Evolutionary conservation across 2,888 invertebrate genomes (phyloP), one percentile per base, ranked within the genome.

Genomic region (Patella depressa): DNA sequence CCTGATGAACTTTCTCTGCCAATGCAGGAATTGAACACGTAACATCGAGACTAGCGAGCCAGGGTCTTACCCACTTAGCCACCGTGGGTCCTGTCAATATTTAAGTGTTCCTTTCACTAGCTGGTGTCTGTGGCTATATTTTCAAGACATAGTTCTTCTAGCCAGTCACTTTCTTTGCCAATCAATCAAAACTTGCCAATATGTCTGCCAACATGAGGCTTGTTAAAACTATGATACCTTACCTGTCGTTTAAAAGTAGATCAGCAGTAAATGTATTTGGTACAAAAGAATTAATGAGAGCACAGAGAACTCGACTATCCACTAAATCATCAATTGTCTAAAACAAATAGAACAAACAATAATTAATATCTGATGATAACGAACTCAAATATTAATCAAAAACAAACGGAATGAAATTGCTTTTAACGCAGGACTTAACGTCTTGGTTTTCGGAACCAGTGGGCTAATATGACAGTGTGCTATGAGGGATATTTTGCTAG

Each of bases 221-320:
- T 5, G 19, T 12, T 34, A 15, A 72, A 15, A 29, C 53, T 73
- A 5, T 70, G 29, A 53, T 17, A 14, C 54, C 79, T 76, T 81
- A 91, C 90, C 91, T 90, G 86, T 91, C 91, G 82, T 91, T 91
- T 11, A 91, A 86, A 17, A 91, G 83, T 9, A 91, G 86, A 73
- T 91, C 91, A 2, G 91, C 87, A 14, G 89, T 89, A 84, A 91
- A 91, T 3, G 89, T 88, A 80, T 90, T 89, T 72, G 91, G 91
- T 74, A 91, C 87, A 82, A 91, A 90, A 12, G 90, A 89, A 81
- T 91, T 91, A 77, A 90, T 85, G 53, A 91, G 84, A 55, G 90
- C 89, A 86, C 91, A 91, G 71, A 91, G 80, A 53, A 91, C 89
- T 71, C 91, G 83, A 78, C 89, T 89, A 83, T 91, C 91, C 45